Evolutionary conservation across 1,140 invertebrate genomes (phyloP), one percentile per base, ranked within the genome.

Genomic region (Melanaphis sacchari): DNA sequence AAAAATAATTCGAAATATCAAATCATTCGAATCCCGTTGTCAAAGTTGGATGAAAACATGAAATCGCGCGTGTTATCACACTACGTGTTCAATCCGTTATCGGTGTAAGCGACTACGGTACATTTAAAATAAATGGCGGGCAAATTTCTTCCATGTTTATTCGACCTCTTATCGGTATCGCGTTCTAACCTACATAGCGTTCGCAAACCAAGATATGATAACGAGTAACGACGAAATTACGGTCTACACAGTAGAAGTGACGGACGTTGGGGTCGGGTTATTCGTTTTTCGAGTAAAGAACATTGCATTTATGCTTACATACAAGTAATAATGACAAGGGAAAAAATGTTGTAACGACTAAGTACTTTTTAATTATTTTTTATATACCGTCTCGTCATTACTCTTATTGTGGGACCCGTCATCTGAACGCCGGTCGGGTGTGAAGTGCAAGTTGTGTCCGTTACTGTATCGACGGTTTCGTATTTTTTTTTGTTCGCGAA

Each of bases 141-240:
- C 18, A 91, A 91, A 91, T 81, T 91, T 91, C 90, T 91, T 91
- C 90, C 90, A 91, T 91, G 90, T n/a, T 11, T 1, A 18, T 26
- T 38, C 15, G 26, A 24, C 4, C 5, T 0, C 40, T 91, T 59
- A 66, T 91, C 52, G 66, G n/a, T n/a, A 76, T 43, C 90, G 41
- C 46, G 87, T 89, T 89, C 87, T 91, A 91, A 91, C 90, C 90
- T 82, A 91, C 54, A 76, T 40, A 15, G 38, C 38, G 9, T 38
- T 91, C 38, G 22, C 38, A 15, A 31, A 43, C 41, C 40, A 8
- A 66, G 40, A 11, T 3, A 9, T 91, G 90, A 91, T 91, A 91
- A 91, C 85, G 38, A 41, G 81, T 91, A 91, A 91, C 85, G 38
- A 41, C 26, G 54, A 91, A 59, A 43, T 36, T 38, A 38, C 21